Base-by-base conservation (phyloP, 2,113 vertebrate genomes). In the Pleuronectes platessa region DNA sequence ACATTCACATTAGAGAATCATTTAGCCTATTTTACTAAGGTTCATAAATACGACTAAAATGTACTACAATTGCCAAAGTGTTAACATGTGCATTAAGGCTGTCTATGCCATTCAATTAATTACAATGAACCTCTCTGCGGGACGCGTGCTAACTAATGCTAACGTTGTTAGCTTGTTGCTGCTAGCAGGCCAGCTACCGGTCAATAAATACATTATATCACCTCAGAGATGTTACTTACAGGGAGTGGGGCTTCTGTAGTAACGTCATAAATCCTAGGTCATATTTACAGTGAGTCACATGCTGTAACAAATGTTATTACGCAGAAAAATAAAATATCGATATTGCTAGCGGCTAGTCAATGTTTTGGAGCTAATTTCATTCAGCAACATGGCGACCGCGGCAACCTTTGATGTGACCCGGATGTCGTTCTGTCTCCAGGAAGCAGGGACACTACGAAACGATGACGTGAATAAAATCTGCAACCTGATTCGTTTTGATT, bases 321-420 rank as follows among this genome's bases (percentile, higher is more conserved):
- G 11, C 53, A 40, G 61, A 64, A 60, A 76, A 91, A 81, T 81
- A 76, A 83, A 82, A 88, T 86, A 76, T 68, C 69, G 76, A 76
- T 90, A 83, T 88, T 86, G 86, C 74, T 85, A 91, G 60, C 76
- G 70, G 76, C 68, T 87, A 74, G 66, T 88, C 78, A 88, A 88
- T 92, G 88, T 86, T 91, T 90, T 82, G 79, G 71, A 91, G 92
- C 86, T 90, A 89, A 88, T 82, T 90, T 90, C 89, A 92, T 91
- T 92, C 86, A 84, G 84, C 92, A 94, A 93, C 92, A 94, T 94
- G 92, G 93, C 93, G 92, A 79, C 92, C 78, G 74, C 70, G 13
- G 71, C 73, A 80, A 90, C 91, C 90, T 85, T 71, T 81, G 7
- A 11, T 4, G 51, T 81, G 11, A 91, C 90, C 92, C 92, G 94